These are phyloP conservation scores for Rhinella marina DNA, from an alignment of 2,797 vertebrate genomes.

Conservation along the genomic window DNA sequence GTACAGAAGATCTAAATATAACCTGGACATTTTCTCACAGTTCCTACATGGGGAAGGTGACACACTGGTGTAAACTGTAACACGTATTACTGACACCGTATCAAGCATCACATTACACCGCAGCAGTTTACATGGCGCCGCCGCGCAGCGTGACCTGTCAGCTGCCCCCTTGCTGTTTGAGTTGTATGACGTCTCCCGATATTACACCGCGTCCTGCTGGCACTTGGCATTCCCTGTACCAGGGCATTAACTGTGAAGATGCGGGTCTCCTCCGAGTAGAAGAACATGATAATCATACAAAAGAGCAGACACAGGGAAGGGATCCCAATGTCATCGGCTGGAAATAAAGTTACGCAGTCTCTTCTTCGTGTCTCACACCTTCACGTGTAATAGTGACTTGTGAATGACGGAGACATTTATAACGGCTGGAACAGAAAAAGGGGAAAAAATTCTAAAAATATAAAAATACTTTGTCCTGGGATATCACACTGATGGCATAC, in stretches of 20 bases:
- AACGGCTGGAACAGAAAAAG: neutral
- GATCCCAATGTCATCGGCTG: neutral
- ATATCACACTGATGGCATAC: too few species aligned
- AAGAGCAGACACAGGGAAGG: constrained; percentile 25
- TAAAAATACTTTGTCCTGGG: neutral
- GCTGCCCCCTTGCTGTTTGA: neutral
- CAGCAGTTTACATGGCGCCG: neutral
- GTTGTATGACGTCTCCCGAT: constrained; percentile 1
- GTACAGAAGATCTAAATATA: neutral
- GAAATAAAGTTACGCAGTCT: neutral
- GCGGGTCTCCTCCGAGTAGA: neutral
- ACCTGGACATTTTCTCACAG: neutral
- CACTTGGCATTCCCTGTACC: constrained; percentile 11
- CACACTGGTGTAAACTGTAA: neutral
- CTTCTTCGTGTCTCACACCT: neutral
- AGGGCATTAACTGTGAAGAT: constrained; percentile 25
- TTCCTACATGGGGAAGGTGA: neutral
- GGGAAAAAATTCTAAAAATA: neutral
- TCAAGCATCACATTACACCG: neutral
- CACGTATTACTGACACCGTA: neutral
- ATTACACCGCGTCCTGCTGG: constrained; percentile 1
- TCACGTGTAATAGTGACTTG: neutral
- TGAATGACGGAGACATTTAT: neutral
- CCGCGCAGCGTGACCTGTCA: neutral
- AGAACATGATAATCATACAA: constrained; percentile 15